Conservation (phyloP, 2,113 vertebrate species). For the Raja brachyura region DNA sequence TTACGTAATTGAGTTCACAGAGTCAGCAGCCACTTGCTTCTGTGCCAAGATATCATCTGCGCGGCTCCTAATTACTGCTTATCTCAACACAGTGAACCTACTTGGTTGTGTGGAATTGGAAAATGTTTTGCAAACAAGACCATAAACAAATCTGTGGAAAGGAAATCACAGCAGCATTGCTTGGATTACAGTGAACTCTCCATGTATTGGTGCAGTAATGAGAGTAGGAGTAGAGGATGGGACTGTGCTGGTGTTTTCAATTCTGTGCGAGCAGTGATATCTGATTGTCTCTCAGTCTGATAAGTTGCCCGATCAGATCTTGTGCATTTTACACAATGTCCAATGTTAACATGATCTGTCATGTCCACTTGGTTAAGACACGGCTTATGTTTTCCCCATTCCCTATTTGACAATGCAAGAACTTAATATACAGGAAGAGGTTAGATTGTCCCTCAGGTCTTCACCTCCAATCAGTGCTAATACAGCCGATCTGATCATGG, state of each 20-base stretch:
- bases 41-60: background rate
- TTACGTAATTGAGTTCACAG: background rate
- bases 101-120: background rate
- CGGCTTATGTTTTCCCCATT: background rate
- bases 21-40: background rate
- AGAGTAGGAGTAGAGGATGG: no score
- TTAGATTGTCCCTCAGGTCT: no score
- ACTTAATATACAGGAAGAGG: no score
- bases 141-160: background rate
- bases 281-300: background rate
- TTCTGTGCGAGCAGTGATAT: background rate
- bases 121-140: background rate
- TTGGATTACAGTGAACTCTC: background rate
- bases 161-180: background rate
- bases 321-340: background rate
- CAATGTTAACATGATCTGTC: background rate
- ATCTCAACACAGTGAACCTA: background rate
- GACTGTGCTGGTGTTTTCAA: background rate
- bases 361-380: background rate
- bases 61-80: constrained; percentile 10
- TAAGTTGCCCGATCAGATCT: background rate
- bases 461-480: no score
- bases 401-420: background rate
- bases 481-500: no score
- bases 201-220: background rate